Conservation (phyloP, 2,797 vertebrate species). For the Chelon auratus region DNA sequence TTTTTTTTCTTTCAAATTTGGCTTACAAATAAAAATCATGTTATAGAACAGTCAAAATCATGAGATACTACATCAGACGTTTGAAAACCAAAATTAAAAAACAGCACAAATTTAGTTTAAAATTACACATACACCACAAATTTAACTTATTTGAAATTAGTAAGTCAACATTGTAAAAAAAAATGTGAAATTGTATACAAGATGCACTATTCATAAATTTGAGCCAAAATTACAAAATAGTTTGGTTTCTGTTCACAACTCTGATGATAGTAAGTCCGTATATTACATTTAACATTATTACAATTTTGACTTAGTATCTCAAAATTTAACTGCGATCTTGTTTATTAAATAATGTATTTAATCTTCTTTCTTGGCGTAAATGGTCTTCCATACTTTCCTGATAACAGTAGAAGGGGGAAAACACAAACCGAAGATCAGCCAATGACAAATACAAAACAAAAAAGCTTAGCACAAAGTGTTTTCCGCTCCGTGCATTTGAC, state of each 20-base stretch:
- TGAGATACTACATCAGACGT: neutral
- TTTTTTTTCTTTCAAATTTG: too few relatives aligned
- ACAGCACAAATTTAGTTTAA: neutral
- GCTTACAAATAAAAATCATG: too few relatives aligned
- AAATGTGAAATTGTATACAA: too few relatives aligned
- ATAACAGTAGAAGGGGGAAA: slow-evolving; percentile 31
- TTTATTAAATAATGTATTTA: neutral
- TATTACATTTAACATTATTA: too few relatives aligned
- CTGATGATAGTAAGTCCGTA: neutral
- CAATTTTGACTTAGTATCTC: too few relatives aligned
- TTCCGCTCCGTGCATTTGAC: slow-evolving; percentile 71
- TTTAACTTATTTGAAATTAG: neutral
- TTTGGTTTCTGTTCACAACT: too few relatives aligned
- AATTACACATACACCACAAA: neutral
- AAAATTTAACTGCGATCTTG: neutral
- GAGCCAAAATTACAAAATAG: too few relatives aligned
- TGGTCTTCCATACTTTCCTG: slow-evolving; percentile 25
- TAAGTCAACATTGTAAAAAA: neutral
- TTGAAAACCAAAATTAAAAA: neutral
- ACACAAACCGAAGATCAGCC: slow-evolving; percentile 59
- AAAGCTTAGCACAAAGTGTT: slow-evolving; percentile 48
- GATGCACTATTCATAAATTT: too few relatives aligned
- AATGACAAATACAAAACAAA: slow-evolving; percentile 54
- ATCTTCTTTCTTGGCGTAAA: slow-evolving; percentile 5
- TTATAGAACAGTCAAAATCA: too few relatives aligned